These are phyloP conservation scores for Anguilla japonica DNA, from an alignment of 2,113 vertebrate genomes.

Conservation along the genomic window DNA sequence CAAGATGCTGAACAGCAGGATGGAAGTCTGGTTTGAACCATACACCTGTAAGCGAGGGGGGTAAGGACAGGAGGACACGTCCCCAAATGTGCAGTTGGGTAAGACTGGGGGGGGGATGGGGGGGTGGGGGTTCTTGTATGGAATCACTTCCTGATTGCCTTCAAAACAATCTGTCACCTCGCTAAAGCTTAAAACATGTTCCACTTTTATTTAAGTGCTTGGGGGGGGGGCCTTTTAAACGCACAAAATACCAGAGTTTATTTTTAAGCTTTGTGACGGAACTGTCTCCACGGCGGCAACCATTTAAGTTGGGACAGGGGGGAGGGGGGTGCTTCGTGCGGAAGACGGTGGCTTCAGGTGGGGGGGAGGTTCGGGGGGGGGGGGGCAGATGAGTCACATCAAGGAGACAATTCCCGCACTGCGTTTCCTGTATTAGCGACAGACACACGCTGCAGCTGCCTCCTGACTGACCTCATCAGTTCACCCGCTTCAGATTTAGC, in stretches of 20 bases:
- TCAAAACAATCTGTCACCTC: constrained; percentile 56
- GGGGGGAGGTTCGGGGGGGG: constrained; percentile 41
- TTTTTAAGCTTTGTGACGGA: constrained; percentile 35
- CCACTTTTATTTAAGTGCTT: constrained; percentile 36
- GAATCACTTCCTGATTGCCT: constrained; percentile 53
- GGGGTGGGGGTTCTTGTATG: constrained; percentile 30
- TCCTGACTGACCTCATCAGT: background rate
- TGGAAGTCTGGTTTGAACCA: background rate
- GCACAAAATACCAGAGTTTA: constrained; percentile 4
- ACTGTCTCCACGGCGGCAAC: constrained; percentile 33
- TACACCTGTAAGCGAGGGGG: no score
- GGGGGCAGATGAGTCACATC: constrained; percentile 18
- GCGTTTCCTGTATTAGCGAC: constrained; percentile 1
- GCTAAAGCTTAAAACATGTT: constrained; percentile 41
- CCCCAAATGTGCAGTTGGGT: background rate
- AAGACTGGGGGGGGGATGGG: no score
- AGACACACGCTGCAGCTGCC: background rate
- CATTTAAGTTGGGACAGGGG: constrained; percentile 45
- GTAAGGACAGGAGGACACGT: background rate
- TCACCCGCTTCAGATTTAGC: background rate
- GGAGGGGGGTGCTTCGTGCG: constrained; percentile 27
- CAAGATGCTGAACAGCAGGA: background rate
- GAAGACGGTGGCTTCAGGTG: constrained; percentile 20
- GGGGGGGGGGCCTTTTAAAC: background rate
- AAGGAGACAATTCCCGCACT: constrained; percentile 48